Conservation (phyloP, 2,797 vertebrate species). For the Hydrolagus colliei region DNA sequence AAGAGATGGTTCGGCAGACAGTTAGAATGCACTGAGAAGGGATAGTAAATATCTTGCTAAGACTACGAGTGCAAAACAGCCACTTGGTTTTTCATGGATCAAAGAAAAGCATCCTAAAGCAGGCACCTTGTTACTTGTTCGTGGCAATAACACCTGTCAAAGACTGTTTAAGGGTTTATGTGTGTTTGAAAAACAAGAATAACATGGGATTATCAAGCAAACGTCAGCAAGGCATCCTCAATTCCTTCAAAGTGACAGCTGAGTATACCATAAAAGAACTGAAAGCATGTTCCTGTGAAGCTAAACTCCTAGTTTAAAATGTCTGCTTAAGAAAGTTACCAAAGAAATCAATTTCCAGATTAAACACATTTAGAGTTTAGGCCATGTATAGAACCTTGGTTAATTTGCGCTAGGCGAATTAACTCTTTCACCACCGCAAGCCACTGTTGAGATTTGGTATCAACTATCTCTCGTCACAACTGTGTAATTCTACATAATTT, state of each 20-base stretch:
- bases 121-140: neutral
- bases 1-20: neutral
- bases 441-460: neutral
- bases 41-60: neutral
- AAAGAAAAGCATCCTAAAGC: neutral
- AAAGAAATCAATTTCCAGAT: conserved; percentile 13
- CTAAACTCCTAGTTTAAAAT: neutral
- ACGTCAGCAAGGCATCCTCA: neutral
- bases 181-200: conserved; percentile 12
- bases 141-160: conserved; percentile 16
- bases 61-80: neutral
- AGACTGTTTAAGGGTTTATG: neutral
- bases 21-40: neutral
- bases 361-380: neutral
- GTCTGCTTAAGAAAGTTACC: neutral
- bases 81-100: conserved; percentile 8
- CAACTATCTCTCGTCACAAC: too few species aligned
- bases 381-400: neutral
- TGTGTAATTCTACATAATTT: neutral
- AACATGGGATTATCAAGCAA: conserved; percentile 10
- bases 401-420: neutral
- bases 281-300: neutral
- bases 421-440: neutral
- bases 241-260: neutral
- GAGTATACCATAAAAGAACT: neutral